Percentiles rank a stretch among this genome's conserved stretches.
These are phyloP conservation scores for Chrysocyon brachyurus DNA, from an alignment of 2,797 vertebrate genomes.

Conservation along the genomic window DNA sequence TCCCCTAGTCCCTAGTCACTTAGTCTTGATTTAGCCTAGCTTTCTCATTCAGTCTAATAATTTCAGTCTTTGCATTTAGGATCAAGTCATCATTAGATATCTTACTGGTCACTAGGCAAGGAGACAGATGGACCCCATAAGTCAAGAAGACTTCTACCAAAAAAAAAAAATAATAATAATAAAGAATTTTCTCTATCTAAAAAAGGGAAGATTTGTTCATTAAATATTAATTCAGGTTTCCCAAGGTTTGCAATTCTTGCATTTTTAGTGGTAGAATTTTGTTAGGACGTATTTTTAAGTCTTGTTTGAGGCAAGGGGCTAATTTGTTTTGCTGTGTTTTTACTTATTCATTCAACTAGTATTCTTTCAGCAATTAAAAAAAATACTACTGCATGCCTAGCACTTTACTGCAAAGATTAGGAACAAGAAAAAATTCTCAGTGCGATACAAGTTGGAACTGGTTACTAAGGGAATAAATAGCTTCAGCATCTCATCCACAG, in stretches of 20 bases:
- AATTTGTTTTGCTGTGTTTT: slow-evolving; percentile 26
- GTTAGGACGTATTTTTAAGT: not conserved
- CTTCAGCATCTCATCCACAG: not conserved
- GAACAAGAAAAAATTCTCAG: slow-evolving; percentile 54
- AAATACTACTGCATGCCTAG: not conserved
- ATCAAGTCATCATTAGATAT: not conserved
- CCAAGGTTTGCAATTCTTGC: not conserved
- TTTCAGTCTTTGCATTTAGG: slow-evolving; percentile 7
- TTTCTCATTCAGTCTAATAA: slow-evolving; percentile 48
- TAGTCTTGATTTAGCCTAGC: not conserved
- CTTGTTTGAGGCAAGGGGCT: not conserved
- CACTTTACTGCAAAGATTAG: not conserved
- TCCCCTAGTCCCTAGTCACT: not conserved
- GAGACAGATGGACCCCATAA: not conserved
- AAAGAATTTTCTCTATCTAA: slow-evolving; percentile 12
- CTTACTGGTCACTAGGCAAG: slow-evolving; percentile 13
- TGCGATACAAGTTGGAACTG: slow-evolving; percentile 29
- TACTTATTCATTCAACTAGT: not conserved
- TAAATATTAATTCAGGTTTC: slow-evolving; percentile 45
- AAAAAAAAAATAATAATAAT: not conserved
- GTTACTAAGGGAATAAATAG: slow-evolving; percentile 56
- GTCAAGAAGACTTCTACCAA: not conserved
- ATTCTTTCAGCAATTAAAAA: not conserved
- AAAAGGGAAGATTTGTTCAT: not conserved
- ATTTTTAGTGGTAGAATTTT: slow-evolving; percentile 9